Conservation (phyloP, 1,140 invertebrate species). For the Macrostomum lignano region DNA sequence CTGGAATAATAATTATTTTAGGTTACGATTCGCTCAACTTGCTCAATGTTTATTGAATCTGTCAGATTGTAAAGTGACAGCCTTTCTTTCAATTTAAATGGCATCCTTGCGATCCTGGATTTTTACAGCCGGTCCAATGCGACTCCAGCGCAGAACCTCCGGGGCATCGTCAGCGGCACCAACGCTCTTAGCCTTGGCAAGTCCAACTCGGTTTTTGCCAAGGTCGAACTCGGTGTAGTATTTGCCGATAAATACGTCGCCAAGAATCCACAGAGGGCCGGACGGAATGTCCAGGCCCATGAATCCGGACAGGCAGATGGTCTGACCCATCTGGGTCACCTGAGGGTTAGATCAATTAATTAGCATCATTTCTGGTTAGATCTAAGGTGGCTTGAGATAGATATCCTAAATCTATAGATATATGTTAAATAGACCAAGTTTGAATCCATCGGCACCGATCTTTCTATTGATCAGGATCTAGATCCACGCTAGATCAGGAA, state of each 20-base stretch:
- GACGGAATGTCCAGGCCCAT: slow-evolving; percentile 70
- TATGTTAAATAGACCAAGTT: neutral
- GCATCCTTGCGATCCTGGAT: too few relatives aligned
- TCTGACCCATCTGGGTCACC: slow-evolving; percentile 28
- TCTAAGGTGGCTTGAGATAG: neutral
- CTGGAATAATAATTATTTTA: too few relatives aligned
- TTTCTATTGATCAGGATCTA: too few relatives aligned
- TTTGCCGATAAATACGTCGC: slow-evolving; percentile 73
- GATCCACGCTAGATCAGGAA: too few relatives aligned
- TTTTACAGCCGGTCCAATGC: too few relatives aligned
- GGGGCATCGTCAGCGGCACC: too few relatives aligned
- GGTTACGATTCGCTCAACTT: too few relatives aligned
- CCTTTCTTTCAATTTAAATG: too few relatives aligned
- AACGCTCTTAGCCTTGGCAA: slow-evolving; percentile 38
- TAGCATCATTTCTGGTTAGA: neutral
- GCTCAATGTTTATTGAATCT: too few relatives aligned
- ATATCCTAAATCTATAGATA: neutral
- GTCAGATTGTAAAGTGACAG: too few relatives aligned
- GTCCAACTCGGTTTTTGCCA: slow-evolving; percentile 61
- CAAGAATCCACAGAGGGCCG: slow-evolving; percentile 27
- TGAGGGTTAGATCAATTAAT: slow-evolving; percentile 11
- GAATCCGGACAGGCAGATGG: slow-evolving; percentile 72
- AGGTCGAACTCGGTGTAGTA: slow-evolving; percentile 88
- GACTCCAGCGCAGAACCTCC: too few relatives aligned
- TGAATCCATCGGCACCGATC: too few relatives aligned